Percentiles rank a stretch among this genome's conserved stretches.
phyloP scores from a whole-genome alignment of 1,140 invertebrate genomes.

The Lasioglossum baleicum region DNA sequence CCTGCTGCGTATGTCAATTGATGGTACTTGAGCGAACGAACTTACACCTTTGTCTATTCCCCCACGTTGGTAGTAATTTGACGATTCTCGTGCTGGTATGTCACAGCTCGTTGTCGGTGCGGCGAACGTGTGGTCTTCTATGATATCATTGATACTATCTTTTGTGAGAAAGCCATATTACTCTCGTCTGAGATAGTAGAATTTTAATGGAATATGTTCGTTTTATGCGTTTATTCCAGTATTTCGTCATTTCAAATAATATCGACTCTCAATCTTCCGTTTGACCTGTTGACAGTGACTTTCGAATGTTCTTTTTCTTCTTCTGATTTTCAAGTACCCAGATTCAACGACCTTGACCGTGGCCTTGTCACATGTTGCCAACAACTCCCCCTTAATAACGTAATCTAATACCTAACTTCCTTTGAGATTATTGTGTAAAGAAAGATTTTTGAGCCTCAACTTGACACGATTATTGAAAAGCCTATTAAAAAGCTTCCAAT shows the following conservation, averaged over 20 bases:
- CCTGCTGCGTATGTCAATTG: conserved; percentile 87
- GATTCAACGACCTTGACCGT: no score
- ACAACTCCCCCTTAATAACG: no score
- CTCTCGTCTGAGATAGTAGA: conserved; percentile 97
- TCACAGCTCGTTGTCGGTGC: conserved; percentile 90
- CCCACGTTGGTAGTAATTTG: conserved; percentile 96
- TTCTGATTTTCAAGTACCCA: conserved; percentile 60
- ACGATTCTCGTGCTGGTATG: conserved; percentile 89
- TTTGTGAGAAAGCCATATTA: conserved; percentile 94
- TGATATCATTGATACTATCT: conserved; percentile 90
- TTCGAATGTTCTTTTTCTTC: conserved; percentile 84
- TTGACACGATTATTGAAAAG: no score
- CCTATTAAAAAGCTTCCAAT: no score
- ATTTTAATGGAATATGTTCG: conserved; percentile 91
- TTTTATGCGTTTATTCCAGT: conserved; percentile 84
- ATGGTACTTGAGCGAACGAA: conserved; percentile 96
- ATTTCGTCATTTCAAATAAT: conserved; percentile 66
- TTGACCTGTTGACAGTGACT: conserved; percentile 81
- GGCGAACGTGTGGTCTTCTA: conserved; percentile 90
- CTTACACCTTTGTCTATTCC: conserved; percentile 99
- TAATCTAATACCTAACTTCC: no score
- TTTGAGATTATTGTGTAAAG: no score
- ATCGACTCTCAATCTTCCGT: conserved; percentile 62
- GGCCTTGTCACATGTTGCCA: no score
- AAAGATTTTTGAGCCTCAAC: no score